Conservation (phyloP, 2,888 invertebrate species). For the Plebejus anna region DNA sequence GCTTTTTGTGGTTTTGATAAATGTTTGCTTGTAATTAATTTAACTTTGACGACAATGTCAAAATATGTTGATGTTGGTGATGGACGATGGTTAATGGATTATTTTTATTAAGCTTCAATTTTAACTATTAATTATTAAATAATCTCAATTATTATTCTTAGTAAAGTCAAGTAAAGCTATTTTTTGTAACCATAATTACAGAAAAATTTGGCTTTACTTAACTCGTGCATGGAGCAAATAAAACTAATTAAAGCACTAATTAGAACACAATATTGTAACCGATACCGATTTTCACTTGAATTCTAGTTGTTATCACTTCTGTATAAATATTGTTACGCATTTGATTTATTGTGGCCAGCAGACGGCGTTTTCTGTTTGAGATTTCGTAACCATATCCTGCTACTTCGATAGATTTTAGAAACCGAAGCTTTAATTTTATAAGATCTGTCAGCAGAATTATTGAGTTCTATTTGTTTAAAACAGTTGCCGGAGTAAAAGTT, state of each 20-base stretch:
- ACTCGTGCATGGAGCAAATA: not conserved
- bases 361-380: conserved; percentile 5
- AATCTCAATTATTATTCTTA: not conserved
- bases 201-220: not conserved
- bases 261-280: not conserved
- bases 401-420: not conserved
- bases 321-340: not conserved
- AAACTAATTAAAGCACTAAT: not conserved
- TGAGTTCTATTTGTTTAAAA: not conserved
- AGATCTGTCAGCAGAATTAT: not conserved
- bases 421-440: not conserved
- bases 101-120: too few species aligned
- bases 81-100: too few species aligned
- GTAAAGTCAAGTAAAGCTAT: not conserved
- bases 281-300: conserved; percentile 17
- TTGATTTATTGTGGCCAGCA: not conserved
- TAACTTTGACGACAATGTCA: conserved; percentile 1
- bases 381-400: not conserved
- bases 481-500: not conserved
- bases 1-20: not conserved
- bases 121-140: too few species aligned
- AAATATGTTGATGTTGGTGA: not conserved
- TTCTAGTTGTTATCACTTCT: conserved; percentile 8
- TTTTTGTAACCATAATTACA: not conserved
- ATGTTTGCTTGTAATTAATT: not conserved